Evolutionary conservation across 2,797 vertebrate genomes (phyloP).

Genomic region (Acridotheres tristis): DNA sequence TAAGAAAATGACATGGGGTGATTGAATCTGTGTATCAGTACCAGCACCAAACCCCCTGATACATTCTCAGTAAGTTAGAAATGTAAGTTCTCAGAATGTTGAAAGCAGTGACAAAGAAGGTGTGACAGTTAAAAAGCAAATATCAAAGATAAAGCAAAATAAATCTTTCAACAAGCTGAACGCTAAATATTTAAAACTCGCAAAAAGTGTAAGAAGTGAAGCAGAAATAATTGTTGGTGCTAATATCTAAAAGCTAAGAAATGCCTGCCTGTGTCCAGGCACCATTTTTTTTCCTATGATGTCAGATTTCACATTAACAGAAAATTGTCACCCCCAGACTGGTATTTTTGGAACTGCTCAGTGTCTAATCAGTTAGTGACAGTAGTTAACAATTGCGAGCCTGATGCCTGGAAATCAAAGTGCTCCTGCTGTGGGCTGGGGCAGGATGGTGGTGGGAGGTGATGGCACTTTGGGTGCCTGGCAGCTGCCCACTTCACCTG

Average conservation of each 20-base stretch:
- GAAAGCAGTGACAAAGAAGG: neutral
- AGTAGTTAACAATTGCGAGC: neutral
- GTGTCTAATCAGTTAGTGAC: neutral
- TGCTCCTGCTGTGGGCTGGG: too few relatives aligned
- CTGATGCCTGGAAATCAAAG: neutral
- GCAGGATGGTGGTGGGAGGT: neutral
- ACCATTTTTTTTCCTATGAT: neutral
- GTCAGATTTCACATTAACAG: neutral
- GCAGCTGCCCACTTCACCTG: neutral
- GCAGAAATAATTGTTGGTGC: slow-evolving; percentile 1
- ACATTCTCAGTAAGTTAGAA: neutral
- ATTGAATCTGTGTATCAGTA: neutral
- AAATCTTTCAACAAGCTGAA: neutral
- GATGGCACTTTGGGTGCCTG: neutral
- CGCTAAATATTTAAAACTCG: neutral
- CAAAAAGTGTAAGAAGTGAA: neutral
- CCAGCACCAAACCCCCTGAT: neutral
- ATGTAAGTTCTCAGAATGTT: neutral
- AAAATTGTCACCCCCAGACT: neutral
- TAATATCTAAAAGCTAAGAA: slow-evolving; percentile 25
- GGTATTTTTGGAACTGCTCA: neutral
- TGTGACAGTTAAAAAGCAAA: slow-evolving; percentile 13
- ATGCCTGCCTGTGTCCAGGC: neutral
- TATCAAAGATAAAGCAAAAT: neutral
- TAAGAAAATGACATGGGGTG: neutral